Percentiles rank a stretch among this genome's conserved stretches.
phyloP scores from a whole-genome alignment of 2,888 invertebrate genomes.

The Amorpha juglandis region DNA sequence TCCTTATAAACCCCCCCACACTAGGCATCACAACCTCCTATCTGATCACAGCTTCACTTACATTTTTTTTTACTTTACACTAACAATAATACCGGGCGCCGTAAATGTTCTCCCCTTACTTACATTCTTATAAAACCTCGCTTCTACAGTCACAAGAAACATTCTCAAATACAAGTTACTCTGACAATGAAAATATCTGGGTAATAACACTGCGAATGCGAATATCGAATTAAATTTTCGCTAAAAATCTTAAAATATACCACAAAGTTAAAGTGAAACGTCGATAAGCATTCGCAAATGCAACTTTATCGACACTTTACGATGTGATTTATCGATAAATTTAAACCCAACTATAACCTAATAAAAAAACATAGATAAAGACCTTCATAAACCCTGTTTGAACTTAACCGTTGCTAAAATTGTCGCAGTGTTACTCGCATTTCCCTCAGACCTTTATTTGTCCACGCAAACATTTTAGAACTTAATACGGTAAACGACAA shows the following conservation, averaged over 20 bases:
- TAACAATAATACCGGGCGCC: slow-evolving; percentile 42
- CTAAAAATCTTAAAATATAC: not conserved
- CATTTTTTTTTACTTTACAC: slow-evolving; percentile 41
- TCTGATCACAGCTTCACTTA: slow-evolving; percentile 80
- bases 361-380: not conserved
- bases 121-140: not conserved
- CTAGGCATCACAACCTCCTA: slow-evolving; percentile 77
- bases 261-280: not conserved
- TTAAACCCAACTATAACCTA: slow-evolving; percentile 10
- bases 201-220: slow-evolving; percentile 11
- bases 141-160: not conserved
- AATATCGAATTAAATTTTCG: not conserved
- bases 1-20: slow-evolving; percentile 57
- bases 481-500: not conserved
- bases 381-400: slow-evolving; percentile 18
- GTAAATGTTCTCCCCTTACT: slow-evolving; percentile 28
- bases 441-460: not conserved
- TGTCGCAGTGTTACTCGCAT: not conserved
- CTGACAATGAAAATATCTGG: not conserved
- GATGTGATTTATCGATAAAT: not conserved
- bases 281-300: not conserved
- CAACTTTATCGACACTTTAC: not conserved
- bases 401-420: slow-evolving; percentile 3
- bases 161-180: not conserved
- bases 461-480: not conserved